These are phyloP conservation scores for Elaeidobius kamerunicus DNA, from an alignment of 2,888 invertebrate species.

Conservation along the genomic window DNA sequence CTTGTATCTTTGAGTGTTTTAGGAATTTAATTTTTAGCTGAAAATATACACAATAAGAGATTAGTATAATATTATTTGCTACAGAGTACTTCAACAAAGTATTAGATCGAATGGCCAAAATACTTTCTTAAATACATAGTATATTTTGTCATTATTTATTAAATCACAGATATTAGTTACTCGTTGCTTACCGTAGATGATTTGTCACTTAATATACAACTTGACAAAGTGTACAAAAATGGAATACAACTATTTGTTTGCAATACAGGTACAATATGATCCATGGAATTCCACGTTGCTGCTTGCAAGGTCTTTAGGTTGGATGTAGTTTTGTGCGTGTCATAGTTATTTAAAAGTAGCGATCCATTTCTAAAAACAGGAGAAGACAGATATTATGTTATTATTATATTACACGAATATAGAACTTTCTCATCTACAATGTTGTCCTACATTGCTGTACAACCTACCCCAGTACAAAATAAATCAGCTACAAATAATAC, in stretches of 20 bases:
- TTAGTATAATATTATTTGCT: too few species aligned
- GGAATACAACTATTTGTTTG: slow-evolving; percentile 50
- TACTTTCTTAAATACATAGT: too few species aligned
- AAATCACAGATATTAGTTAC: too few species aligned
- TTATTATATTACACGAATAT: too few species aligned
- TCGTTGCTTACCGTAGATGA: slow-evolving; percentile 39
- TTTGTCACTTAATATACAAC: slow-evolving; percentile 37
- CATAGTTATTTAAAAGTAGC: slow-evolving; percentile 51
- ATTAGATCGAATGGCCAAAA: too few species aligned
- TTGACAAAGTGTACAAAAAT: slow-evolving; percentile 47
- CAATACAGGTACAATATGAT: slow-evolving; percentile 51
- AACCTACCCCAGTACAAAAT: too few species aligned
- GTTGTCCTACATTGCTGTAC: neutral
- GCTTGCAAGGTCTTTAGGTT: slow-evolving; percentile 51
- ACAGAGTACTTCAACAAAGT: too few species aligned
- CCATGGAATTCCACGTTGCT: slow-evolving; percentile 49
- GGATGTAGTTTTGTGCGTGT: slow-evolving; percentile 46
- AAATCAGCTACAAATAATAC: too few species aligned
- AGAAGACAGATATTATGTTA: neutral
- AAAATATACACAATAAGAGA: too few species aligned
- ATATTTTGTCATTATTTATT: too few species aligned
- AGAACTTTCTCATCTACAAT: neutral
- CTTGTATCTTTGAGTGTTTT: slow-evolving; percentile 43
- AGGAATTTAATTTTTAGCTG: slow-evolving; percentile 49
- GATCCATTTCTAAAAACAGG: slow-evolving; percentile 48